phyloP scores from a whole-genome alignment of 2,888 invertebrate genomes.

The Ramazzottius varieornatus region DNA sequence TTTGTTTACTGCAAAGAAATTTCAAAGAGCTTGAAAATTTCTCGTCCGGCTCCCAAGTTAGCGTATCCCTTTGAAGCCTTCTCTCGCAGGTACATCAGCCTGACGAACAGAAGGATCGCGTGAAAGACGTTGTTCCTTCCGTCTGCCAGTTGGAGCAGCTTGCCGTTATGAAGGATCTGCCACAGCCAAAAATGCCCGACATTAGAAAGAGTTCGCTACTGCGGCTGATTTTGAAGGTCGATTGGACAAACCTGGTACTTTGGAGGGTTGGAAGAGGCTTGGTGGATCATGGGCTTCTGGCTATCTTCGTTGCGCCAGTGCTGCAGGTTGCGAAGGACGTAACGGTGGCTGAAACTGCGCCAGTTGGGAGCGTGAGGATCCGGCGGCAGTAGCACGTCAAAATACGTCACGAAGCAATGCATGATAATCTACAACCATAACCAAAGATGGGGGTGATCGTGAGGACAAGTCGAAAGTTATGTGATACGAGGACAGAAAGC shows the following conservation, averaged over 20 bases:
- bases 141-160: not conserved
- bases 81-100: not conserved
- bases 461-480: not conserved
- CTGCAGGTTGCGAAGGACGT: not conserved
- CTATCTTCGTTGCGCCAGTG: not conserved
- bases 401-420: not conserved
- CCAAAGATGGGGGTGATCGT: not conserved
- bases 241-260: not conserved
- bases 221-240: no score
- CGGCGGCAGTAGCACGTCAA: not conserved
- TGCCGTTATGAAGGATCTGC: not conserved
- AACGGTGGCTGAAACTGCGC: not conserved
- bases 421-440: not conserved
- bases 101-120: not conserved
- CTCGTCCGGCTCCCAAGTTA: not conserved
- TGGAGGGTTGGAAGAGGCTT: not conserved
- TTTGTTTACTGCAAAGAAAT: not conserved
- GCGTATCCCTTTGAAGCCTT: not conserved
- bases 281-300: not conserved
- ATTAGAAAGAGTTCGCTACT: no score
- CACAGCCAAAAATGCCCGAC: no score
- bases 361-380: not conserved
- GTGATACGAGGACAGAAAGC: no score
- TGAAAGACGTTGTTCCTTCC: constrained; percentile 2
- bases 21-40: not conserved